Percentiles rank a stretch among this genome's conserved stretches.
Evolutionary conservation across 2,797 vertebrate species (phyloP).

Genomic region (Hipposideros larvatus): DNA sequence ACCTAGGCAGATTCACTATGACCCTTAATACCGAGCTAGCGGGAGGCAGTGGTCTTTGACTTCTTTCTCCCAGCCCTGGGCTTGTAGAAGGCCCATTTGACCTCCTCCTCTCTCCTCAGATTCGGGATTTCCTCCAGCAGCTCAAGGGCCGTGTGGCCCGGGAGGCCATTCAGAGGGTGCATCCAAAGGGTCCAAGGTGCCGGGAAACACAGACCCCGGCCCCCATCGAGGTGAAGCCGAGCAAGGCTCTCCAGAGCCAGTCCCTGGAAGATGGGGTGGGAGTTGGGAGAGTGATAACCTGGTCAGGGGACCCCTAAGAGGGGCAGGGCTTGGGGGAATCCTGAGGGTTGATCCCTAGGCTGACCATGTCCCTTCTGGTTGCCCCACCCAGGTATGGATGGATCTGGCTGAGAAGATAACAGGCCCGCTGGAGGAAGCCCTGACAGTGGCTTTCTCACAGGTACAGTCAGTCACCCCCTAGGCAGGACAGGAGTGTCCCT

Average conservation of each 20-base stretch:
- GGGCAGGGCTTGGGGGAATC: neutral
- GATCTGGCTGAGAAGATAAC: slow-evolving; percentile 82
- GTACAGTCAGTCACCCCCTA: slow-evolving; percentile 45
- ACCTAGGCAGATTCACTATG: neutral
- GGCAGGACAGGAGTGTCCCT: neutral
- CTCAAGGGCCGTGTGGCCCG: slow-evolving; percentile 81
- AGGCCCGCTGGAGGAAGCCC: slow-evolving; percentile 77
- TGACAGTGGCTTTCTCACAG: slow-evolving; percentile 84
- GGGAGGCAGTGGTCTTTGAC: neutral
- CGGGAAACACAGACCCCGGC: slow-evolving; percentile 74
- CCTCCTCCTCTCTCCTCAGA: slow-evolving; percentile 50
- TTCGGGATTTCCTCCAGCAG: slow-evolving; percentile 76
- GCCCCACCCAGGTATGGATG: slow-evolving; percentile 80
- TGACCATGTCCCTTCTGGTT: neutral
- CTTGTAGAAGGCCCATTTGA: neutral
- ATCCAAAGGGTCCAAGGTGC: slow-evolving; percentile 10
- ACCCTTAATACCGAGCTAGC: neutral
- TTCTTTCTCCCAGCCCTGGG: neutral
- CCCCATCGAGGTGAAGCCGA: slow-evolving; percentile 83
- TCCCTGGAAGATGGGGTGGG: neutral
- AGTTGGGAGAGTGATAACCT: neutral
- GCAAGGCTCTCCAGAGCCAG: neutral
- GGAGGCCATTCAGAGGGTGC: slow-evolving; percentile 73
- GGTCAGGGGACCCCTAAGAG: neutral
- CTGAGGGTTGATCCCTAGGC: neutral